A percentile compares a stretch with the other conserved stretches of the same genome.
Conservation (phyloP, 2,113 vertebrate species). For the Smithornis capensis region DNA sequence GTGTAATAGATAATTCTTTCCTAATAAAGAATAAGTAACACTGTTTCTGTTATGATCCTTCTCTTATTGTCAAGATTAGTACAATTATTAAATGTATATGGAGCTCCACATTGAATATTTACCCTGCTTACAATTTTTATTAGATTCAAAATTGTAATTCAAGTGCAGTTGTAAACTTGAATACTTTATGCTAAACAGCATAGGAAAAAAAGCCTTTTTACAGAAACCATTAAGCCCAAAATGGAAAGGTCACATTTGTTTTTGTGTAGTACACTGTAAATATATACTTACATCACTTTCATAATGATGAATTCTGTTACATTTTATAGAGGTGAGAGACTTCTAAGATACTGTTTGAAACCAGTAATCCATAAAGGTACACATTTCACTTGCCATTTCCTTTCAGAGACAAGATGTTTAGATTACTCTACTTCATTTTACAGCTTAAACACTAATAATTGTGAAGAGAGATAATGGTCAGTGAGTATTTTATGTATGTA, state of each 20-base stretch:
- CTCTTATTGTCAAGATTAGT: background rate
- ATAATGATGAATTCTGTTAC: background rate
- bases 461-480: background rate
- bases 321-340: background rate
- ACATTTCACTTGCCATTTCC: background rate
- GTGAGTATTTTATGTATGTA: background rate
- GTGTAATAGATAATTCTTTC: conserved; percentile 22
- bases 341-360: conserved; percentile 10
- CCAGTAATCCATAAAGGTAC: background rate
- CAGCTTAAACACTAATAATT: background rate
- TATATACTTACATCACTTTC: background rate
- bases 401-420: background rate
- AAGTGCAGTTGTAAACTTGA: background rate
- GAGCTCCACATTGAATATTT: background rate
- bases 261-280: background rate
- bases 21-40: background rate
- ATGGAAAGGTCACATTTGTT: background rate
- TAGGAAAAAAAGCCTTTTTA: background rate
- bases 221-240: background rate
- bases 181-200: background rate
- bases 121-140: background rate
- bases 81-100: background rate
- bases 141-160: conserved; percentile 4
- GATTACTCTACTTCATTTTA: background rate
- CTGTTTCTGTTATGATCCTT: background rate